phyloP scores from a whole-genome alignment of 2,888 invertebrate genomes.

The Timandra comae region DNA sequence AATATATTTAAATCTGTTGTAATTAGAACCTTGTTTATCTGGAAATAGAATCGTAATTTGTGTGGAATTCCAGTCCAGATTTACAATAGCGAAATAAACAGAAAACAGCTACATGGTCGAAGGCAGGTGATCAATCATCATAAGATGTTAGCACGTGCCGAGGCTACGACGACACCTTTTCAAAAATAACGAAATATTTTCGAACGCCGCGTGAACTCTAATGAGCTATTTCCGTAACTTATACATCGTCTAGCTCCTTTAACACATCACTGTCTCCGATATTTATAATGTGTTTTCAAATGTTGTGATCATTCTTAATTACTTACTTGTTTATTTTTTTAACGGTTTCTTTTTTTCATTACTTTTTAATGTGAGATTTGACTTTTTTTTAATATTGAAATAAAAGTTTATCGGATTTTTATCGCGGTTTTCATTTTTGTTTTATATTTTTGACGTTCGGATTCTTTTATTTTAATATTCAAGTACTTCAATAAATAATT shows the following conservation, averaged over 20 bases:
- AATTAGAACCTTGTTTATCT: constrained; percentile 2
- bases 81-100: constrained; percentile 26
- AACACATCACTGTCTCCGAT: background rate
- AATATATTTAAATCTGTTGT: no score
- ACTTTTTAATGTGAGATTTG: no score
- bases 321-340: no score
- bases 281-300: background rate
- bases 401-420: background rate
- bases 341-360: no score
- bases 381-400: no score
- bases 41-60: constrained; percentile 7
- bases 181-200: constrained; percentile 61
- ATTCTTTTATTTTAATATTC: no score
- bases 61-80: constrained; percentile 11
- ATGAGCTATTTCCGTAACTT: constrained; percentile 57
- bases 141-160: constrained; percentile 32
- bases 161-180: constrained; percentile 49
- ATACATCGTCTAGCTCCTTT: constrained; percentile 1
- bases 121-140: constrained; percentile 37
- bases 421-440: background rate
- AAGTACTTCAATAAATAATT: no score
- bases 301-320: no score
- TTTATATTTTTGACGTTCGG: no score
- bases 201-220: constrained; percentile 48
- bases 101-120: constrained; percentile 31